Evolutionary conservation across 37 sponge, comb jelly and placozoan species (phyloP), one percentile per base, ranked within the genome.

Genomic region (Hexactinellida sp.): DNA sequence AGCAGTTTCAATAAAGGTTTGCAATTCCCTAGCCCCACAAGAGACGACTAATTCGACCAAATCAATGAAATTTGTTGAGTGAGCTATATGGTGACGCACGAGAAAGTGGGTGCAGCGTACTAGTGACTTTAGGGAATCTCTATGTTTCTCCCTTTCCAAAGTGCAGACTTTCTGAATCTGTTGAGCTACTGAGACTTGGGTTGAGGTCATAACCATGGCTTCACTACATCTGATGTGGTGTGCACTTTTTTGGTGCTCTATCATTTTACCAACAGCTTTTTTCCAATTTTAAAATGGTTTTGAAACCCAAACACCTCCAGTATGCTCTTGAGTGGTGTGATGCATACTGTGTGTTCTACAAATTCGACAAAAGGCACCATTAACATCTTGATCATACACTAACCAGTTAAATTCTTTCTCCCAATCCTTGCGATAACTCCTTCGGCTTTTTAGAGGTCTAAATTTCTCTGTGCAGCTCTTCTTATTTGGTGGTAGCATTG

Each of bases 71-170:
- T 41, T 41, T 5, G 47, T 41, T 41, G 5, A 16, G 47, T 41
- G 47, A 13, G 47, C 5, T 16, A 41, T 41, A 13, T 41, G 47
- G 47, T 13, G 47, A 5, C 47, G 47, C 5, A 16, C 47, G 13
- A 41, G 47, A 41, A 41, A 41, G 13, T 41, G 5, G 47, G 47
- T 41, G 47, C 47, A 41, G 13, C 47, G 47, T 16, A 41, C 13
- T 16, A 41, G 47, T 5, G 47, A 5, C 13, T 41, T 41, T 16
- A 84, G 85, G 25, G 92, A 86, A 1, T 88, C 89, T 92, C 94
- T 91, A 87, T 92, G 88, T 84, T 90, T 94, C 55, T 91, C 92
- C 35, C 90, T 92, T 86, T n/a, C n/a, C n/a, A n/a, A n/a, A n/a
- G n/a, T n/a, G n/a, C n/a, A n/a, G n/a, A n/a, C n/a, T n/a, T n/a